Conservation (phyloP, 1,140 invertebrate genomes). For the Calliphora vicina region DNA sequence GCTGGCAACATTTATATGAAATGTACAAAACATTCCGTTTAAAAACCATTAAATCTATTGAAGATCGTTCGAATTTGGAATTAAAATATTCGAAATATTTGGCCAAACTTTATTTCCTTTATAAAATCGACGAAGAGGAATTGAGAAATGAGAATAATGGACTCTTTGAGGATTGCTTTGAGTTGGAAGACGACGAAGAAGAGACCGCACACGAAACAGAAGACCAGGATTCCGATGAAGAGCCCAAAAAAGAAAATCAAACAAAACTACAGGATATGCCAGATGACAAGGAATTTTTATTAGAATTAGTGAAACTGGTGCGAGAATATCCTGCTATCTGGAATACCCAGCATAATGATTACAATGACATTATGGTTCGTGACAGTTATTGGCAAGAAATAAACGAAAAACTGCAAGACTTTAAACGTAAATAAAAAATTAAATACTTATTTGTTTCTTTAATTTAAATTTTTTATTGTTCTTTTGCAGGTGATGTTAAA, state of each 20-base stretch:
- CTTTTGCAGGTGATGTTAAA: constrained; percentile 43
- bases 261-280: constrained; percentile 54
- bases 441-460: background rate
- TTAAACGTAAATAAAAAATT: constrained; percentile 42
- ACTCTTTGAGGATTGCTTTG: constrained; percentile 6
- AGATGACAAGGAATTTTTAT: constrained; percentile 55
- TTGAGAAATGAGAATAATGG: constrained; percentile 54
- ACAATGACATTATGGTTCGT: constrained; percentile 49
- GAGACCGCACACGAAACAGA: background rate
- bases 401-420: constrained; percentile 48
- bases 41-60: constrained; percentile 55
- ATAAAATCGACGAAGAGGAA: constrained; percentile 59
- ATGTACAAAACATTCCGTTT: constrained; percentile 60
- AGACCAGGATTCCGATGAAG: background rate
- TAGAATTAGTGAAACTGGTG: constrained; percentile 49
- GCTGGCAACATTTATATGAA: constrained; percentile 60
- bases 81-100: constrained; percentile 59
- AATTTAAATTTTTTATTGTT: background rate
- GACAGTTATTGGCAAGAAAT: constrained; percentile 54
- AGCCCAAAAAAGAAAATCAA: constrained; percentile 41
- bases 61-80: constrained; percentile 51
- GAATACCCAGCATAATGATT: constrained; percentile 53
- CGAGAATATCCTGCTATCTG: constrained; percentile 52
- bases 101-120: constrained; percentile 55
- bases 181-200: constrained; percentile 23